Conservation (phyloP, 2,888 invertebrate genomes). For the Tenthredo amoena region DNA sequence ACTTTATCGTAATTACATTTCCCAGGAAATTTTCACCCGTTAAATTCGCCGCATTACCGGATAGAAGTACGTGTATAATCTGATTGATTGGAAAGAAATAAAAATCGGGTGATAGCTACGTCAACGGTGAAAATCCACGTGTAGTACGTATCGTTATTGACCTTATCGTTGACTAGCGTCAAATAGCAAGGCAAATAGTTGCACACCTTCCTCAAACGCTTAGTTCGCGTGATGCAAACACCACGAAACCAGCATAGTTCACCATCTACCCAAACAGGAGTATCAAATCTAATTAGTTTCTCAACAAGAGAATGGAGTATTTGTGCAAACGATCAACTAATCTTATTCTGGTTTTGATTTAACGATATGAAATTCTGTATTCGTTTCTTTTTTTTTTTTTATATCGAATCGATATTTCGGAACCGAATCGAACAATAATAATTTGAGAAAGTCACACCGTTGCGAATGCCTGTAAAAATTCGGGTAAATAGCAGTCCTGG, state of each 20-base stretch:
- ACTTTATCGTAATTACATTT: conserved; percentile 41
- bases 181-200: not conserved
- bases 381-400: not conserved
- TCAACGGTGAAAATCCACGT: not conserved
- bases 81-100: not conserved
- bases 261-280: conserved; percentile 20
- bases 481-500: not conserved
- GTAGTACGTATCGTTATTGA: not conserved
- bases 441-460: not conserved
- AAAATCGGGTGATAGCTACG: not conserved
- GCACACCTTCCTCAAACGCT: conserved; percentile 11
- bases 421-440: not conserved
- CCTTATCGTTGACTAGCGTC: conserved; percentile 11
- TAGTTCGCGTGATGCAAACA: conserved; percentile 40
- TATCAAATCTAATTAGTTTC: conserved; percentile 40
- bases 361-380: not conserved
- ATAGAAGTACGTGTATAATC: not conserved
- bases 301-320: conserved; percentile 22
- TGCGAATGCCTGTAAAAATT: not conserved
- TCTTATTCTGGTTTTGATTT: not conserved
- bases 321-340: not conserved
- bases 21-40: conserved; percentile 17
- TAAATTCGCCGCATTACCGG: not conserved
- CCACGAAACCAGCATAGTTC: conserved; percentile 5
- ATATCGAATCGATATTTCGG: not conserved